Conservation (phyloP, 2,888 invertebrate species). For the Trachelus iudaicus region DNA sequence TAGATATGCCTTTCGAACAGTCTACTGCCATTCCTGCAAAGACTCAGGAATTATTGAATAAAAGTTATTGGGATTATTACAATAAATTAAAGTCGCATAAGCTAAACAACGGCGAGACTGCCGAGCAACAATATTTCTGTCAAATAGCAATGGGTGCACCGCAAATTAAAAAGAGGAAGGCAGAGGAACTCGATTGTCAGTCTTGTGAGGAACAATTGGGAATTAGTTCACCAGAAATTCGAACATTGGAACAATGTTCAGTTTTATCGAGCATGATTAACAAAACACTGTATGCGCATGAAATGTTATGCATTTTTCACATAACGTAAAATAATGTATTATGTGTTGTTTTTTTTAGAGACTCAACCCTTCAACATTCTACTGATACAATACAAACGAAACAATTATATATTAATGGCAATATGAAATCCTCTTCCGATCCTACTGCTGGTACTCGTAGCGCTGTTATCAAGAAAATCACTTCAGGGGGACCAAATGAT, state of each 20-base stretch:
- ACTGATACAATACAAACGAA: slow-evolving; percentile 33
- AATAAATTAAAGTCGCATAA: slow-evolving; percentile 40
- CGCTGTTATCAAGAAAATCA: slow-evolving; percentile 20
- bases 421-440: slow-evolving; percentile 36
- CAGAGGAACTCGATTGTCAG: slow-evolving; percentile 12
- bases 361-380: slow-evolving; percentile 30
- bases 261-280: slow-evolving; percentile 55
- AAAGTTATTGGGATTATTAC: slow-evolving; percentile 56
- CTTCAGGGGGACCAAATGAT: slow-evolving; percentile 20
- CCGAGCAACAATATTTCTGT: slow-evolving; percentile 33
- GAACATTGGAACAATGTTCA: slow-evolving; percentile 50
- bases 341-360: slow-evolving; percentile 23
- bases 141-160: slow-evolving; percentile 36
- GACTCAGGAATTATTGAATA: slow-evolving; percentile 49
- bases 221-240: slow-evolving; percentile 30
- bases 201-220: slow-evolving; percentile 20
- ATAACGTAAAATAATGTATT: background rate
- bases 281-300: slow-evolving; percentile 42
- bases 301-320: background rate
- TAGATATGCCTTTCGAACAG: slow-evolving; percentile 16
- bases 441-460: slow-evolving; percentile 26
- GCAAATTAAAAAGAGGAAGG: slow-evolving; percentile 32
- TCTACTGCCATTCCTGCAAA: slow-evolving; percentile 42
- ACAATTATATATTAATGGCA: slow-evolving; percentile 36
- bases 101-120: slow-evolving; percentile 20